Evolutionary conservation across 30 jellyfish, hydroid and myxozoan genomes (phyloP).

Genomic region (Mastigias papua): DNA sequence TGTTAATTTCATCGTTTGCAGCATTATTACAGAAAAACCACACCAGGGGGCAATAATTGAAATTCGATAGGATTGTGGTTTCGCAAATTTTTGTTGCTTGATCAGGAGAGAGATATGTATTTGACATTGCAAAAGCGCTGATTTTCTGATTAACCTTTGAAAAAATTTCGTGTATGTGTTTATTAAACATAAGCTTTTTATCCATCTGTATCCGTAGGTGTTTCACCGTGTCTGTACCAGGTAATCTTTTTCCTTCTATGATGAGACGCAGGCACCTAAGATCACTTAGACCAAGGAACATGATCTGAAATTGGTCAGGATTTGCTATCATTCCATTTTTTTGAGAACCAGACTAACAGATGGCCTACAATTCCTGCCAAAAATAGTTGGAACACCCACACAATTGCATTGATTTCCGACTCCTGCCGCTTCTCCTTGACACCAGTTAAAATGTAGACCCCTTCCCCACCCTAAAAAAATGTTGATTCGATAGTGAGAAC

Average conservation of each 20-base stretch:
- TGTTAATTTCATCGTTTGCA: conserved; percentile 22
- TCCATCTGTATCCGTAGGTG: conserved; percentile 38
- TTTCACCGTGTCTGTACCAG: conserved; percentile 34
- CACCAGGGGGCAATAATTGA: conserved; percentile 57
- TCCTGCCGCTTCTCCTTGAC: too few relatives aligned
- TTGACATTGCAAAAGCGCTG: conserved; percentile 32
- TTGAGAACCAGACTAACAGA: conserved; percentile 52
- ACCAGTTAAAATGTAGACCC: too few relatives aligned
- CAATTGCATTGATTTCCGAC: too few relatives aligned
- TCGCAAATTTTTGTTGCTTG: conserved; percentile 34
- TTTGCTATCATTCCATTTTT: conserved; percentile 55
- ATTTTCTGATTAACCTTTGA: conserved; percentile 23
- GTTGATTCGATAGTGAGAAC: too few relatives aligned
- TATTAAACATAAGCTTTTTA: conserved; percentile 16
- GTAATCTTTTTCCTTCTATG: conserved; percentile 5
- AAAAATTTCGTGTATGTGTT: conserved; percentile 6
- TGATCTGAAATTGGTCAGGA: conserved; percentile 60
- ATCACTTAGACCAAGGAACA: conserved; percentile 49
- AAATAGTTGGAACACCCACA: too few relatives aligned
- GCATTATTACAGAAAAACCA: conserved; percentile 45
- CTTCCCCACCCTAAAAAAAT: too few relatives aligned
- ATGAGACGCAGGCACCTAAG: conserved; percentile 1
- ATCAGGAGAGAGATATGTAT: background rate
- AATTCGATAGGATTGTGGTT: conserved; percentile 22
- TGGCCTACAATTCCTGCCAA: too few relatives aligned